phyloP scores from a whole-genome alignment of 1,140 invertebrate species.

The Cyrtorhinus lividipennis region DNA sequence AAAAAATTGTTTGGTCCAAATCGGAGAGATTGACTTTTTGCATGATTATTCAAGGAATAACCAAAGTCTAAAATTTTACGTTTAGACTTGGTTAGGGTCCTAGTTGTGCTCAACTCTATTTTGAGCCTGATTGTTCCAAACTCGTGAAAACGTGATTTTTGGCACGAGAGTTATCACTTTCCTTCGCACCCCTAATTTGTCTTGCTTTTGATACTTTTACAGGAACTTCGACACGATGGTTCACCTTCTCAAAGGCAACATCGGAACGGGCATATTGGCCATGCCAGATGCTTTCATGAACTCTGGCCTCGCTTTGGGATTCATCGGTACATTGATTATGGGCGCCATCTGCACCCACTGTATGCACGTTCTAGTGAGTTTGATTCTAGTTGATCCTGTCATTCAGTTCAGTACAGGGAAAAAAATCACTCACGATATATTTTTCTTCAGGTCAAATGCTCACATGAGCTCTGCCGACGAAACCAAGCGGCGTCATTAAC shows the following conservation, averaged over 20 bases:
- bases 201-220: too few relatives aligned
- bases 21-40: too few relatives aligned
- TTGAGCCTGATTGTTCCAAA: too few relatives aligned
- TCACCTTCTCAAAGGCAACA: slow-evolving; percentile 66
- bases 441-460: slow-evolving; percentile 36
- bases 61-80: too few relatives aligned
- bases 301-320: slow-evolving; percentile 57
- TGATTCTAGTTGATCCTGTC: not conserved
- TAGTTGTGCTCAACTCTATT: too few relatives aligned
- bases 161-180: too few relatives aligned
- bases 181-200: too few relatives aligned
- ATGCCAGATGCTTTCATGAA: slow-evolving; percentile 77
- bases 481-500: slow-evolving; percentile 45
- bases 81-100: too few relatives aligned
- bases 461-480: slow-evolving; percentile 51
- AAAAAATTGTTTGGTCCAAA: too few relatives aligned
- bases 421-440: not conserved
- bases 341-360: slow-evolving; percentile 69
- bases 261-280: slow-evolving; percentile 67
- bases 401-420: slow-evolving; percentile 2
- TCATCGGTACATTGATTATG: slow-evolving; percentile 54
- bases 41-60: too few relatives aligned
- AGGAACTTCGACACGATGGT: slow-evolving; percentile 65
- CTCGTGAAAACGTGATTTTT: too few relatives aligned
- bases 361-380: slow-evolving; percentile 65